phyloP scores from a whole-genome alignment of 2,888 invertebrate species.

The Arctia plantaginis region DNA sequence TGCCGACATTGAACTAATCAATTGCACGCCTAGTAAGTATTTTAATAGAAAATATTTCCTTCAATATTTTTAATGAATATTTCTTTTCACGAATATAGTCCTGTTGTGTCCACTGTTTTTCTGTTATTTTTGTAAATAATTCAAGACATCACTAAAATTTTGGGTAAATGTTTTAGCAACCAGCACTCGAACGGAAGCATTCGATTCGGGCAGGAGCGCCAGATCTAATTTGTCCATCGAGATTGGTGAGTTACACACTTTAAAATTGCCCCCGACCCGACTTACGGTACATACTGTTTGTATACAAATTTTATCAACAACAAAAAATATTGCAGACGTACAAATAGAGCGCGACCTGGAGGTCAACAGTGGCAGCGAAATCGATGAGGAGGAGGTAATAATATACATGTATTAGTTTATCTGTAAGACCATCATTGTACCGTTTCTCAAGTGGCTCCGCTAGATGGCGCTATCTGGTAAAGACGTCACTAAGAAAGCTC shows the following conservation, averaged over 20 bases:
- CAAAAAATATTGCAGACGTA: neutral
- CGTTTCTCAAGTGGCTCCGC: too few relatives aligned
- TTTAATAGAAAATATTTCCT: neutral
- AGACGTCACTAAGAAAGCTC: too few relatives aligned
- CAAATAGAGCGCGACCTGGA: constrained; percentile 13
- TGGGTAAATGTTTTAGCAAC: constrained; percentile 3
- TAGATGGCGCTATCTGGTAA: too few relatives aligned
- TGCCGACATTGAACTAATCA: neutral
- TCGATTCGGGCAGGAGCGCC: constrained; percentile 6
- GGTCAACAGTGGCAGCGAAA: constrained; percentile 7
- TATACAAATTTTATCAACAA: too few relatives aligned
- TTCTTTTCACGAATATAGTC: neutral
- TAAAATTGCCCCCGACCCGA: too few relatives aligned
- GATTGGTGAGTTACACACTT: constrained; percentile 4
- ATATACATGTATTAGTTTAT: neutral
- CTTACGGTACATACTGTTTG: too few relatives aligned
- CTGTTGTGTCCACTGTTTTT: neutral
- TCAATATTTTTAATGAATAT: too few relatives aligned
- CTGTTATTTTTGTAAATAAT: neutral
- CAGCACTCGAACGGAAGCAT: neutral
- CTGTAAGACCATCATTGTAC: neutral
- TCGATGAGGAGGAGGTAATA: constrained; percentile 6
- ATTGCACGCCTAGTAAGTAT: constrained; percentile 4
- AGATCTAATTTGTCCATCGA: constrained; percentile 12
- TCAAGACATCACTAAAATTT: neutral